These are phyloP conservation scores for Phrynosoma blainvillii DNA, from an alignment of 2,113 vertebrate species.

Conservation along the genomic window DNA sequence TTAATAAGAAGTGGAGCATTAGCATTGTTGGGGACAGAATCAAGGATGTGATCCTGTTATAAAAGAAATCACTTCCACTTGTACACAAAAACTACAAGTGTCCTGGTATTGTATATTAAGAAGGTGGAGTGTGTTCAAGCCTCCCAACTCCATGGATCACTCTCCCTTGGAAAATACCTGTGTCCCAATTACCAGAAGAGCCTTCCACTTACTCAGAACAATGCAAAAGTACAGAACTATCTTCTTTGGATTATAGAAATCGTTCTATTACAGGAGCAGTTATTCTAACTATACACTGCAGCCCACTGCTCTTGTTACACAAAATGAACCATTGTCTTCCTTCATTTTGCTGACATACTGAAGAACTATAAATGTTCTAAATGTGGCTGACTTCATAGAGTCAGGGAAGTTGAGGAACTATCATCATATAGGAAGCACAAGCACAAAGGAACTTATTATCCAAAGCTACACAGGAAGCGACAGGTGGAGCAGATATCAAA, in stretches of 20 bases:
- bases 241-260: neutral
- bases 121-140: neutral
- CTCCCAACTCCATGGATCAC: no score
- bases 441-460: neutral
- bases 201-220: neutral
- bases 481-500: neutral
- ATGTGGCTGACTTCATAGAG: neutral
- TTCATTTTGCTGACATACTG: neutral
- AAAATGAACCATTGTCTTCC: neutral
- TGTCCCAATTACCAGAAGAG: neutral
- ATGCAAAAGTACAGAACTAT: neutral
- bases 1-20: neutral
- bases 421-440: neutral
- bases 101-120: neutral
- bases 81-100: neutral
- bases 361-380: constrained; percentile 9
- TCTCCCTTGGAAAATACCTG: neutral
- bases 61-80: neutral
- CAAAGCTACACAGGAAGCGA: neutral
- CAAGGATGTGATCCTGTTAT: neutral
- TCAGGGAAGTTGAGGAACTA: neutral
- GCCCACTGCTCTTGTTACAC: neutral
- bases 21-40: neutral
- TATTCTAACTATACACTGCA: neutral
- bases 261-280: neutral